Base-by-base conservation (phyloP, 2,888 invertebrate genomes). In the Cerceris ruficornis region DNA sequence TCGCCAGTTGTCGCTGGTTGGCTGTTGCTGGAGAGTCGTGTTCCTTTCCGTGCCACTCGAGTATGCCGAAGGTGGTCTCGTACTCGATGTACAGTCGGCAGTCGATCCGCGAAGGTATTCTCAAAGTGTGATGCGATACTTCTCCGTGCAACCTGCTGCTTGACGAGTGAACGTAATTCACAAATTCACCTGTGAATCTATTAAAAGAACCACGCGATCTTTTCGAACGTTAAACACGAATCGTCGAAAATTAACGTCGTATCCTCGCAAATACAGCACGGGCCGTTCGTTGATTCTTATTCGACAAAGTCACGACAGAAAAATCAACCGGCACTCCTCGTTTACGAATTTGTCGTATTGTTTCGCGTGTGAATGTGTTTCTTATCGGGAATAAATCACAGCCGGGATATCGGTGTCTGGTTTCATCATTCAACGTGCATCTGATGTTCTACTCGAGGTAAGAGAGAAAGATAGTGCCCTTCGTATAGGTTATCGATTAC, bases 1-100 rank as follows among this genome's bases (percentile, higher is more conserved):
- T 75, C 81, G 69, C 85, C 73, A 85, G 85, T 76, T 81, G 85
- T 85, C 85, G 85, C 85, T 84, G 82, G 60, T 11, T 74, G 71
- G 62, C 70, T 67, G 68, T 76, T 71, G 59, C 70, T 64, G 68
- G 67, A 62, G 62, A 59, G 77, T 11, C 2, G 57, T 39, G 55
- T 42, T 59, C 50, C 64, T 17, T 77, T 5, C n/a, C 50, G 46
- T 76, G 76, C 15, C 42, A 14, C 61, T 65, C 41, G 15, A 60
- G 65, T 28, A 28, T 28, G 28, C 28, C 41, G 52, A 69, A 58
- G 77, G 69, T 66, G 72, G 54, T 28, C 28, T 28, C 28, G 1
- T 28, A 28, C 28, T 28, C 28, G 52, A 73, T 41, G 73, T 66
- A 65, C 70, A 80, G 74, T 61, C 67, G 64, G 46, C 74, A 80